Conservation (phyloP, 1,140 invertebrate genomes). For the Heliothis subflexa region DNA sequence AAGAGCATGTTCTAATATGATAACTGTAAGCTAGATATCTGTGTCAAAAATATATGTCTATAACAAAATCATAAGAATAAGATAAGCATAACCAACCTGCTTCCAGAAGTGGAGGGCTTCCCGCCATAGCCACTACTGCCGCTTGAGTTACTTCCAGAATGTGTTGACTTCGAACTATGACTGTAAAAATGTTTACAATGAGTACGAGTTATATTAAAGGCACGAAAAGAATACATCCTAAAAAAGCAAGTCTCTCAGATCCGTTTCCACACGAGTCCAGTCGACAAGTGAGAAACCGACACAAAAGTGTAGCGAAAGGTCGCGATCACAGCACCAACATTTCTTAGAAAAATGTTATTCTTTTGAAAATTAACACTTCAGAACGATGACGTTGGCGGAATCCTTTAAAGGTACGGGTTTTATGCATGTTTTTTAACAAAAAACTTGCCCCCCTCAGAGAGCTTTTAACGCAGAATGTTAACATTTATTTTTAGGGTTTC, state of each 20-base stretch:
- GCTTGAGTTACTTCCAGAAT: slow-evolving; percentile 91
- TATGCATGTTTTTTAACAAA: too few species aligned
- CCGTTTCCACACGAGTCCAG: not conserved
- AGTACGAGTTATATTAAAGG: not conserved
- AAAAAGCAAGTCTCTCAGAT: not conserved
- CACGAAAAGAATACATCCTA: not conserved
- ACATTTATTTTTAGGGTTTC: too few species aligned
- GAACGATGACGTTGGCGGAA: too few species aligned
- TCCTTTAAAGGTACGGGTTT: too few species aligned
- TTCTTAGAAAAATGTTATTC: too few species aligned
- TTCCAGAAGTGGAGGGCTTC: slow-evolving; percentile 86
- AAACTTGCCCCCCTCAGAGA: too few species aligned
- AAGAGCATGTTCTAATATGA: too few species aligned
- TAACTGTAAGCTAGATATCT: too few species aligned
- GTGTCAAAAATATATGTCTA: too few species aligned
- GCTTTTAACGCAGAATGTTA: too few species aligned
- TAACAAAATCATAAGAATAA: too few species aligned
- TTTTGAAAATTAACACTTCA: too few species aligned
- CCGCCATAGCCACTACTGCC: slow-evolving; percentile 93
- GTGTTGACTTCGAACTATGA: slow-evolving; percentile 91
- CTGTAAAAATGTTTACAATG: slow-evolving; percentile 73
- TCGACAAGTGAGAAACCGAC: not conserved
- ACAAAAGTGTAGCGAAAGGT: not conserved
- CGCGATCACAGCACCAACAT: not conserved
- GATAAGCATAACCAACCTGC: slow-evolving; percentile 79